Evolutionary conservation across 2,113 vertebrate species (phyloP).

Genomic region (Meleagris gallopavo): DNA sequence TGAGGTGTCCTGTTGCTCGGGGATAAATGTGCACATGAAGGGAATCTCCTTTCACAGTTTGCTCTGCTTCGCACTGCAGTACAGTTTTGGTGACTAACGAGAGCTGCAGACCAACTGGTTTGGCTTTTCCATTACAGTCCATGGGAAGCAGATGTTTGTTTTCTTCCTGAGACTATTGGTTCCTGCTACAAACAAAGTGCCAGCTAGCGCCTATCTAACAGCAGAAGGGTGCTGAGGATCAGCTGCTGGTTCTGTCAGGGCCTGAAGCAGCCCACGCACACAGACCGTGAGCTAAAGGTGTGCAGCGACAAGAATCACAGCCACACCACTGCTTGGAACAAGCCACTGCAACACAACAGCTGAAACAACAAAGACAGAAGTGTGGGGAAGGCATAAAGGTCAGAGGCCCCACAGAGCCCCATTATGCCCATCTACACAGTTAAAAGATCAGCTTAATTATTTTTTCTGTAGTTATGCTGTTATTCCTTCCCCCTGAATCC

Average conservation of each 20-base stretch:
- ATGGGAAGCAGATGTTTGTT: background rate
- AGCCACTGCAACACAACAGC: background rate
- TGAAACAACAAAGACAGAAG: background rate
- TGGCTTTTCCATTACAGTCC: background rate
- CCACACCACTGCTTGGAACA: background rate
- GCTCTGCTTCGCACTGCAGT: background rate
- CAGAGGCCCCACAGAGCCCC: background rate
- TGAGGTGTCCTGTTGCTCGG: background rate
- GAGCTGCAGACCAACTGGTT: background rate
- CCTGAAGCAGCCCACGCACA: background rate
- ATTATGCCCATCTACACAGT: background rate
- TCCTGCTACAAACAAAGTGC: background rate
- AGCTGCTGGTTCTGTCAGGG: background rate
- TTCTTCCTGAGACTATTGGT: slow-evolving; percentile 41
- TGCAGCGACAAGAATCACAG: background rate
- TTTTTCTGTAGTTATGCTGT: background rate
- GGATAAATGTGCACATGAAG: background rate
- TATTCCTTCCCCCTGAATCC: background rate
- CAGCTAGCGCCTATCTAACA: background rate
- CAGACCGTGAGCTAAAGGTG: background rate
- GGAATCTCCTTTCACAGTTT: slow-evolving; percentile 19
- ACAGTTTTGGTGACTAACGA: too few species aligned
- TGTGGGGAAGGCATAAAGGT: background rate
- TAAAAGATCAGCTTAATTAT: background rate
- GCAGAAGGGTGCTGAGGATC: background rate